Conservation (phyloP, 2,113 vertebrate species). For the Ctenodactylus gundi region DNA sequence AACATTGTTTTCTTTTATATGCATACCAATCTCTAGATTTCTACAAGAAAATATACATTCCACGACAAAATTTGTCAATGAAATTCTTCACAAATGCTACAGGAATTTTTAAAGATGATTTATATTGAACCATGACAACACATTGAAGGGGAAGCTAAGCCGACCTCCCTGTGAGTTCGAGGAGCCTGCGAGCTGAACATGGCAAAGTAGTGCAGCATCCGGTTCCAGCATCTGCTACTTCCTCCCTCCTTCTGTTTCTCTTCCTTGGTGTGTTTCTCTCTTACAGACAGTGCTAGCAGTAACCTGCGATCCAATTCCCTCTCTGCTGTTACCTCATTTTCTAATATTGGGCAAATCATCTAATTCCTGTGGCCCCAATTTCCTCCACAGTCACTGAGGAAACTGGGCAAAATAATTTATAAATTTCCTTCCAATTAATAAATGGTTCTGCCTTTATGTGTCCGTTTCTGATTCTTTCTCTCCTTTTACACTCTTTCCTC, state of each 20-base stretch:
- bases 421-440: neutral
- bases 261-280: neutral
- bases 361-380: neutral
- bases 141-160: neutral
- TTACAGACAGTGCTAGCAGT: neutral
- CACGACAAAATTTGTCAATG: neutral
- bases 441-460: neutral
- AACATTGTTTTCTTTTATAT: neutral
- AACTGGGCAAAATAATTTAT: neutral
- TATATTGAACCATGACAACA: neutral
- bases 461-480: neutral
- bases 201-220: neutral
- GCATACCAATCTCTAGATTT: neutral
- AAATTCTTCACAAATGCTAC: neutral
- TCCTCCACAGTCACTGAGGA: neutral
- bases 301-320: neutral
- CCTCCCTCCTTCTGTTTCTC: neutral
- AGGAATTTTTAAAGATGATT: neutral
- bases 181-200: neutral
- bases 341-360: neutral
- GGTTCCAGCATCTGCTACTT: neutral
- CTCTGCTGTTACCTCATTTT: neutral
- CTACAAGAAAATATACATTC: neutral
- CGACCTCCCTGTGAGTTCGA: rapidly evolving
- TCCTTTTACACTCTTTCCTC: neutral